Percentiles rank a stretch among this genome's conserved stretches.
phyloP scores from a whole-genome alignment of 2,888 invertebrate genomes.

The Athalia cordata region DNA sequence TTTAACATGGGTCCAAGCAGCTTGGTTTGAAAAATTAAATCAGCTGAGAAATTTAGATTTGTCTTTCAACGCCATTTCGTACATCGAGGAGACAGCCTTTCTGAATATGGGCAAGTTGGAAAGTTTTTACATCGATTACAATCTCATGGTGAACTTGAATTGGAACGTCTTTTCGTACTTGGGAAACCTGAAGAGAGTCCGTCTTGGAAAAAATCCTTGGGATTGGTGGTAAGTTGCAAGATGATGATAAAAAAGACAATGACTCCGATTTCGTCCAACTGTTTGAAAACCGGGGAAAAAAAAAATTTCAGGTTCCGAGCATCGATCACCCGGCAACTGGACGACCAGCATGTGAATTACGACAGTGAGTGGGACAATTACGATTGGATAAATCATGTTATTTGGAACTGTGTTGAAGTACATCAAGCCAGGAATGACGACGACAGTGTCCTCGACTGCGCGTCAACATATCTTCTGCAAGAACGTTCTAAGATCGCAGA shows the following conservation, averaged over 20 bases:
- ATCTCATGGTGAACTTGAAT: slow-evolving; percentile 57
- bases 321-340: slow-evolving; percentile 60
- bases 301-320: slow-evolving; percentile 58
- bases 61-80: slow-evolving; percentile 62
- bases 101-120: slow-evolving; percentile 56
- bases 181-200: slow-evolving; percentile 57
- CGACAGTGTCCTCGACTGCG: slow-evolving; percentile 62
- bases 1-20: slow-evolving; percentile 53
- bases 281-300: neutral
- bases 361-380: slow-evolving; percentile 65
- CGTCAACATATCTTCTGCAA: slow-evolving; percentile 57
- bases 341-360: slow-evolving; percentile 60
- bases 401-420: slow-evolving; percentile 62
- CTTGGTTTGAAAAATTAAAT: slow-evolving; percentile 58
- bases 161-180: slow-evolving; percentile 59
- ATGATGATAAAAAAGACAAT: neutral
- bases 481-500: slow-evolving; percentile 2
- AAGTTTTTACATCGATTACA: slow-evolving; percentile 64
- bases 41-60: slow-evolving; percentile 61
- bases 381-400: slow-evolving; percentile 63
- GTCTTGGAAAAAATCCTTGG: slow-evolving; percentile 64
- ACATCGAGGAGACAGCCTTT: slow-evolving; percentile 58
- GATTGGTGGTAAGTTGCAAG: slow-evolving; percentile 63
- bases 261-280: neutral
- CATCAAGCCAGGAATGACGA: slow-evolving; percentile 57